phyloP scores from a whole-genome alignment of 37 sponge, comb jelly and placozoan genomes.

The Eunapius fragilis region DNA sequence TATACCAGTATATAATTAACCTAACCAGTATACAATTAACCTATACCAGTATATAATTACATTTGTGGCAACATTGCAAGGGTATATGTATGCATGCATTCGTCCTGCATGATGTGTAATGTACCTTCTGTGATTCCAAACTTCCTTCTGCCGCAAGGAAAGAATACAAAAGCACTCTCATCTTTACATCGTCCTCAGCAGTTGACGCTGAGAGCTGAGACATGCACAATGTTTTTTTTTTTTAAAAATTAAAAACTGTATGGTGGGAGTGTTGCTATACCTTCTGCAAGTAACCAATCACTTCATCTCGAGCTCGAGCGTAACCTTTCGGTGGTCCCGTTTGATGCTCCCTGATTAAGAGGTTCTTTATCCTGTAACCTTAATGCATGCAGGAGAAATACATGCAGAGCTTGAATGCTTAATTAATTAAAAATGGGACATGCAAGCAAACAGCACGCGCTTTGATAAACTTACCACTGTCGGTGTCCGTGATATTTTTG shows the following conservation, averaged over 20 bases:
- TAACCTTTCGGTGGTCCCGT: slow-evolving; percentile 31
- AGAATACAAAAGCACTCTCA: slow-evolving; percentile 42
- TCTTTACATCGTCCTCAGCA: slow-evolving; percentile 3
- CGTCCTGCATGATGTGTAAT: no score
- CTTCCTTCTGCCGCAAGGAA: slow-evolving; percentile 42
- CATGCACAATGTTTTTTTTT: no score
- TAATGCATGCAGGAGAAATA: no score
- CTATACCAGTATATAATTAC: no score
- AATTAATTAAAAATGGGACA: no score
- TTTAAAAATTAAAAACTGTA: no score
- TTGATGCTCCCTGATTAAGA: slow-evolving; percentile 32
- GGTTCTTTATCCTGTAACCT: not conserved
- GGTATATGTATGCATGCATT: no score
- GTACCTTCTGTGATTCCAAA: slow-evolving; percentile 37
- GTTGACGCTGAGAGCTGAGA: not conserved
- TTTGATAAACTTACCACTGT: not conserved
- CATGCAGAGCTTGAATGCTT: no score
- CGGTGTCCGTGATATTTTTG: not conserved
- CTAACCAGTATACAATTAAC: no score
- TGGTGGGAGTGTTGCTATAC: slow-evolving; percentile 19
- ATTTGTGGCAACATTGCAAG: no score
- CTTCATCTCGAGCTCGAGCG: slow-evolving; percentile 9
- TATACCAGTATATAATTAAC: no score
- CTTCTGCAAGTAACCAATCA: slow-evolving; percentile 31
- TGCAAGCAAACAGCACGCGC: no score